Evolutionary conservation across 1,140 invertebrate species (phyloP).

Genomic region (Scaptomyza hsui): DNA sequence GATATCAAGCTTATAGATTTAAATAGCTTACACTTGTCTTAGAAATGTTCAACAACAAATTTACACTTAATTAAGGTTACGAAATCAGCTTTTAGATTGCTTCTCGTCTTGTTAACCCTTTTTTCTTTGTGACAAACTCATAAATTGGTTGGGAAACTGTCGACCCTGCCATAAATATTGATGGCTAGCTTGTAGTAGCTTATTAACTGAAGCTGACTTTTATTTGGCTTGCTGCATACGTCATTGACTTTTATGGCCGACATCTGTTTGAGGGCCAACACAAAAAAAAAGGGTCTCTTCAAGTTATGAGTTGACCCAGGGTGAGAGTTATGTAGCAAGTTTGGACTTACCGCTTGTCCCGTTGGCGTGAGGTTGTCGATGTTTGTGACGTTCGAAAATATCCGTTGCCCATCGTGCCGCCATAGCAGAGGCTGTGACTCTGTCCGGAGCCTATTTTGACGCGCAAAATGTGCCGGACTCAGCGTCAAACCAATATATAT

Average conservation of each 20-base stretch:
- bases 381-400: slow-evolving; percentile 84
- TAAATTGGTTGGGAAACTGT: slow-evolving; percentile 46
- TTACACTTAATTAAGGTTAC: slow-evolving; percentile 15
- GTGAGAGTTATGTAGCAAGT: background rate
- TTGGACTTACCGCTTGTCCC: slow-evolving; percentile 82
- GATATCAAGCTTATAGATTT: too few relatives aligned
- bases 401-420: slow-evolving; percentile 83
- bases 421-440: slow-evolving; percentile 84
- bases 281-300: slow-evolving; percentile 13
- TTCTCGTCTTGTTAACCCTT: slow-evolving; percentile 25
- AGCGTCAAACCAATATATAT: slow-evolving; percentile 26
- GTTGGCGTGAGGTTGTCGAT: slow-evolving; percentile 64
- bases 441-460: slow-evolving; percentile 84
- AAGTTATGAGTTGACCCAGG: slow-evolving; percentile 29
- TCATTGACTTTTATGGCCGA: slow-evolving; percentile 49
- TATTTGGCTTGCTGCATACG: slow-evolving; percentile 37
- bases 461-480: slow-evolving; percentile 70
- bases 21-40: background rate
- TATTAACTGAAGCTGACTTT: slow-evolving; percentile 30
- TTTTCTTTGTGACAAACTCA: slow-evolving; percentile 21
- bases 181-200: slow-evolving; percentile 48
- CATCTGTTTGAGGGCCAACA: slow-evolving; percentile 22
- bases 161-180: slow-evolving; percentile 71
- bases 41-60: background rate
- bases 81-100: slow-evolving; percentile 28